Conservation (phyloP, 2,888 invertebrate species). For the Eustalomyia histrio region DNA sequence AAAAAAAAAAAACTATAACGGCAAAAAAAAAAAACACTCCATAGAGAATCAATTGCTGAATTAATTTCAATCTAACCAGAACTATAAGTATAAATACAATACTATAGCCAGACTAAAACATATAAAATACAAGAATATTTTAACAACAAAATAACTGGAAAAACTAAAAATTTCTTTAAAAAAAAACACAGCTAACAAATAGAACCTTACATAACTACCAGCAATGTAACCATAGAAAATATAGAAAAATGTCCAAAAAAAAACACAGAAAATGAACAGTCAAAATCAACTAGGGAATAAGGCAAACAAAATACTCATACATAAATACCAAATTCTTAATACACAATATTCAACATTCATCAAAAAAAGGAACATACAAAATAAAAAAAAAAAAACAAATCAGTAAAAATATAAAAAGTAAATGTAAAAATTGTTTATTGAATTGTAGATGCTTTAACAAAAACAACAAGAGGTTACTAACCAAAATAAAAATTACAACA, state of each 20-base stretch:
- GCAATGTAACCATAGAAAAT: neutral
- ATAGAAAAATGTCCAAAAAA: neutral
- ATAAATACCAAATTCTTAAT: slow-evolving; percentile 20
- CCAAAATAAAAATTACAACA: slow-evolving; percentile 26
- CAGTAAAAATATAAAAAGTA: slow-evolving; percentile 13
- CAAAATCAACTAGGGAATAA: slow-evolving; percentile 48
- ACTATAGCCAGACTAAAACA: too few species aligned
- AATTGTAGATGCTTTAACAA: slow-evolving; percentile 46
- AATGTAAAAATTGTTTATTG: slow-evolving; percentile 56
- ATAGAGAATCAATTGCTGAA: slow-evolving; percentile 68
- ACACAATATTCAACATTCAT: slow-evolving; percentile 1
- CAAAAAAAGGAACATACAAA: neutral
- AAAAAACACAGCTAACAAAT: slow-evolving; percentile 15
- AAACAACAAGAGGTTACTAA: slow-evolving; percentile 11
- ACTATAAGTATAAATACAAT: too few species aligned
- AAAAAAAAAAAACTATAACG: too few species aligned
- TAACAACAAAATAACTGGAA: slow-evolving; percentile 6
- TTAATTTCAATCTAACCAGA: slow-evolving; percentile 68
- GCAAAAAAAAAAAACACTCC: slow-evolving; percentile 37
- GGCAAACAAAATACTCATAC: slow-evolving; percentile 23
- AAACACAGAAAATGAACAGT: slow-evolving; percentile 57
- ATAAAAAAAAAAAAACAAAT: neutral
- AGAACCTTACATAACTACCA: slow-evolving; percentile 37
- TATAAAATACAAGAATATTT: slow-evolving; percentile 8
- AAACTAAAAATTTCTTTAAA: slow-evolving; percentile 13